Conservation (phyloP, 1,140 invertebrate genomes). For the Papilio dardanus region DNA sequence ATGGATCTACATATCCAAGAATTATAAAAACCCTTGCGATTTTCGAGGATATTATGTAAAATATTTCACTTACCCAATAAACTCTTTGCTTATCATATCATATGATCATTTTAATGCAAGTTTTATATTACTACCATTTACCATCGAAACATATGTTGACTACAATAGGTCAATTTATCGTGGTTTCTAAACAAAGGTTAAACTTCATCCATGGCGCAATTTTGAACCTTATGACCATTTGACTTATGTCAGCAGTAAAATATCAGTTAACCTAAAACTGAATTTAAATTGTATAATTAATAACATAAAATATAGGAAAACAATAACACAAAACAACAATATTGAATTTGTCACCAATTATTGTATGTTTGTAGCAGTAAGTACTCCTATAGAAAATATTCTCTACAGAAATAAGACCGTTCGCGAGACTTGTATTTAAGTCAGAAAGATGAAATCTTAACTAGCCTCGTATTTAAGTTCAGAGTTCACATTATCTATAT, state of each 20-base stretch:
- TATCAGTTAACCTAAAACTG: conserved; percentile 2
- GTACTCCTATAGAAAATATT: neutral
- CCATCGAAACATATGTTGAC: neutral
- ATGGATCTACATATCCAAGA: no score
- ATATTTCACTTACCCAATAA: neutral
- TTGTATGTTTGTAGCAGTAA: neutral
- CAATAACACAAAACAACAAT: neutral
- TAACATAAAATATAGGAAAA: neutral
- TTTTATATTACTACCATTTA: no score
- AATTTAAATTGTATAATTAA: neutral
- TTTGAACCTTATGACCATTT: neutral
- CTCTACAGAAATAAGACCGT: neutral
- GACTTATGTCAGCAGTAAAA: no score
- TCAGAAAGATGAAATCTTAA: conserved; percentile 6
- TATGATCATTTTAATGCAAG: neutral
- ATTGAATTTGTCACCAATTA: neutral
- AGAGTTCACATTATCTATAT: conserved; percentile 30
- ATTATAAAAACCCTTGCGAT: no score
- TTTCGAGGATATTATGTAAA: neutral
- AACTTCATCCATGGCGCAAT: neutral
- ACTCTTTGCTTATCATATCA: neutral
- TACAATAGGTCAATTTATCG: neutral
- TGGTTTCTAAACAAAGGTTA: neutral
- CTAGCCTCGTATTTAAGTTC: conserved; percentile 23
- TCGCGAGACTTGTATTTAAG: conserved; percentile 1